phyloP scores from a whole-genome alignment of 2,113 vertebrate genomes.

The Chrysochloris asiatica region DNA sequence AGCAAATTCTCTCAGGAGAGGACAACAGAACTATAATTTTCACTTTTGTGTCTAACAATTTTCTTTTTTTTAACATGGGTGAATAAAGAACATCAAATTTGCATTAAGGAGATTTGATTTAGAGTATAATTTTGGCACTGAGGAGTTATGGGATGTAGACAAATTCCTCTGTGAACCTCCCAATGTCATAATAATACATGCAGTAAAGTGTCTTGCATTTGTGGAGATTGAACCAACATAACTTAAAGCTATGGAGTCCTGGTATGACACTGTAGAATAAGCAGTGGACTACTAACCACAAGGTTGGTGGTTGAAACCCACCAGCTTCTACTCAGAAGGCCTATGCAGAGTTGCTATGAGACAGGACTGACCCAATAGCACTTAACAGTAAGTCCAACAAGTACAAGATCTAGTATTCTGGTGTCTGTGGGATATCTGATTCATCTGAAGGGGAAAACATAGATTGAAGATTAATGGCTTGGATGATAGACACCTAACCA shows the following conservation, averaged over 20 bases:
- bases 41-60: not conserved
- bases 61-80: slow-evolving; percentile 13
- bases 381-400: too few relatives aligned
- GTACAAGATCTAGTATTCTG: not conserved
- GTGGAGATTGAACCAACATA: too few relatives aligned
- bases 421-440: not conserved
- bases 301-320: too few relatives aligned
- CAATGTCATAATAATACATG: not conserved
- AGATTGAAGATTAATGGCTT: not conserved
- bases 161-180: not conserved
- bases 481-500: not conserved
- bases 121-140: not conserved
- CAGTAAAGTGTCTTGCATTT: too few relatives aligned
- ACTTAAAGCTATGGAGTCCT: too few relatives aligned
- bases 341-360: too few relatives aligned
- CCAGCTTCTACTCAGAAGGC: too few relatives aligned
- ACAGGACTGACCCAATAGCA: too few relatives aligned
- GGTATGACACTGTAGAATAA: too few relatives aligned
- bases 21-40: not conserved
- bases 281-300: too few relatives aligned
- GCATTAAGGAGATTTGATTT: not conserved
- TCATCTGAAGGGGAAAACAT: not conserved
- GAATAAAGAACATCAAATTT: slow-evolving; percentile 2
- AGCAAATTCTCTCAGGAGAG: not conserved
- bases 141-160: not conserved